Evolutionary conservation across 2,888 invertebrate genomes (phyloP).

Genomic region (Drosophila nr. perissopoda): DNA sequence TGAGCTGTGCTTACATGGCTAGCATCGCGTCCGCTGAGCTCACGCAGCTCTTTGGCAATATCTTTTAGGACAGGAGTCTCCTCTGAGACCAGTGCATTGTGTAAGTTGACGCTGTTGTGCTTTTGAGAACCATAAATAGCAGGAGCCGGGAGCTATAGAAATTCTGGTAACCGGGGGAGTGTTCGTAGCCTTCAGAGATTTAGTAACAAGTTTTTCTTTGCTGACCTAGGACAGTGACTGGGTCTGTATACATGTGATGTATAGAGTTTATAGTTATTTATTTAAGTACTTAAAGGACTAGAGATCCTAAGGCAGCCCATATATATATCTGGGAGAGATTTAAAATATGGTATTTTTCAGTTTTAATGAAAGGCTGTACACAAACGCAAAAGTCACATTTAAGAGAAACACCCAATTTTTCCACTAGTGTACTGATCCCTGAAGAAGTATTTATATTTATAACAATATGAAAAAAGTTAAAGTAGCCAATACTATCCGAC

Average conservation of each 20-base stretch:
- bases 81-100: not conserved
- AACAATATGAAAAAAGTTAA: too few relatives aligned
- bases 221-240: not conserved
- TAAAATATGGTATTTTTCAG: too few relatives aligned
- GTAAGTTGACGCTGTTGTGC: conserved; percentile 2
- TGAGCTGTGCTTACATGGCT: conserved; percentile 3
- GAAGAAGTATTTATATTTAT: too few relatives aligned
- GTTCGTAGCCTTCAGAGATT: not conserved
- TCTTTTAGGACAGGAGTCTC: conserved; percentile 8
- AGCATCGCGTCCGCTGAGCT: not conserved
- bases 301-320: too few relatives aligned
- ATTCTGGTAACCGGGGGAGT: not conserved
- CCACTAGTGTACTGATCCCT: too few relatives aligned
- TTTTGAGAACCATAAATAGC: not conserved
- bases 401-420: too few relatives aligned
- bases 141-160: not conserved
- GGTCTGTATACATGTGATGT: not conserved
- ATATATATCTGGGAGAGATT: too few relatives aligned
- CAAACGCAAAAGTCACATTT: too few relatives aligned
- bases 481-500: too few relatives aligned
- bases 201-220: not conserved
- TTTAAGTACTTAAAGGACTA: not conserved
- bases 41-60: conserved; percentile 5
- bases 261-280: not conserved
- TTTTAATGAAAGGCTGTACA: too few relatives aligned